phyloP scores from a whole-genome alignment of 2,888 invertebrate species.

The Thecocarcelia acutangulata region DNA sequence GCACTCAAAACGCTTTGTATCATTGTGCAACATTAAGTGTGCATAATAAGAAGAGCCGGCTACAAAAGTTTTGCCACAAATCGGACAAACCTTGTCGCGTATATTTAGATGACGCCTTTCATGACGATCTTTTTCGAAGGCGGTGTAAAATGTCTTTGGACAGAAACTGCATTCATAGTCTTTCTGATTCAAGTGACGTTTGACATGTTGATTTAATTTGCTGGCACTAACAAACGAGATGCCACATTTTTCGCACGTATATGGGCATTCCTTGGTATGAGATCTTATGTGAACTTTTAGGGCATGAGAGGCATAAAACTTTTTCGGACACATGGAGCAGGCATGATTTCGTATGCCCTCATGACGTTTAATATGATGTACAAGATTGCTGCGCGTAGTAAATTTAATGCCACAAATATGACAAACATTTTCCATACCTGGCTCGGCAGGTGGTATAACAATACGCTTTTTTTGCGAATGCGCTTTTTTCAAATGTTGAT shows the following conservation, averaged over 20 bases:
- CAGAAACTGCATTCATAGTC: conserved; percentile 76
- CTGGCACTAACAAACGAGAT: conserved; percentile 77
- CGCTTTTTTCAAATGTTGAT: conserved; percentile 73
- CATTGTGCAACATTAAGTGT: conserved; percentile 77
- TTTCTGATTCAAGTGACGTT: conserved; percentile 75
- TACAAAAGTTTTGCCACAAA: conserved; percentile 77
- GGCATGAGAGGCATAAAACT: conserved; percentile 75
- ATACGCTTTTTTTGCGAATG: conserved; percentile 62
- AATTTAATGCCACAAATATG: conserved; percentile 77
- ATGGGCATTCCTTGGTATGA: conserved; percentile 77
- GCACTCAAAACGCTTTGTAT: conserved; percentile 77
- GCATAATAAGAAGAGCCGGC: conserved; percentile 78
- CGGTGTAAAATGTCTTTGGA: conserved; percentile 77
- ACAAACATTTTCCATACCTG: conserved; percentile 73
- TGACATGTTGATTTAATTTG: conserved; percentile 78
- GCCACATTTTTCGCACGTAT: conserved; percentile 78
- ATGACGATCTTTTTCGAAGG: conserved; percentile 77
- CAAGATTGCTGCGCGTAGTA: conserved; percentile 75
- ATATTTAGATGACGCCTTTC: conserved; percentile 77
- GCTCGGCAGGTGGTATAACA: not conserved
- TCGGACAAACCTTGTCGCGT: conserved; percentile 77
- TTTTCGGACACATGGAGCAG: conserved; percentile 75
- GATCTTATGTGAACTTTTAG: conserved; percentile 75
- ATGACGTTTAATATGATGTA: conserved; percentile 75
- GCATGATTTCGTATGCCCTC: conserved; percentile 73